phyloP scores from a whole-genome alignment of 2,888 invertebrate genomes.

The Pristionchus entomophagus region DNA sequence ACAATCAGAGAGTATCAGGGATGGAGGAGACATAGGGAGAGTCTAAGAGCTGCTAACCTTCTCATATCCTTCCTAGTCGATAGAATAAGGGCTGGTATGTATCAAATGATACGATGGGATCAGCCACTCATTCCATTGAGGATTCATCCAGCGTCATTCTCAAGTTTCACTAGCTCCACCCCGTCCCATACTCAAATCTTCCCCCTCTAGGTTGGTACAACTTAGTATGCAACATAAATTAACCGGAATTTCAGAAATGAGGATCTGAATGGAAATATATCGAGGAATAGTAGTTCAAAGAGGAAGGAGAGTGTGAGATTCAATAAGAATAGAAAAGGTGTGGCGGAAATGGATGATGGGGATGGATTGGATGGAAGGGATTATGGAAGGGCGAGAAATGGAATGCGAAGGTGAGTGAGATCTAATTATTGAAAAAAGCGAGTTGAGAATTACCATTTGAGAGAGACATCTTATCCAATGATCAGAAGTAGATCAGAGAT shows the following conservation, averaged over 20 bases:
- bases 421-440: neutral
- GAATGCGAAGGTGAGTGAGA: neutral
- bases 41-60: slow-evolving; percentile 62
- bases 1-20: slow-evolving; percentile 63
- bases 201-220: neutral
- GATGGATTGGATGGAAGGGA: neutral
- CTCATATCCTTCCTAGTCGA: slow-evolving; percentile 65
- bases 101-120: neutral
- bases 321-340: neutral
- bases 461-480: neutral
- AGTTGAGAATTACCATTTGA: neutral
- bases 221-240: neutral
- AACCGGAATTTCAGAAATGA: neutral
- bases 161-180: neutral
- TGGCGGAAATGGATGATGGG: neutral
- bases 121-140: neutral
- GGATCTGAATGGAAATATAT: slow-evolving; percentile 33
- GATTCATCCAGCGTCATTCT: slow-evolving; percentile 27
- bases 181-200: slow-evolving; percentile 38
- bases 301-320: slow-evolving; percentile 43
- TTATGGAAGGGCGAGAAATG: neutral
- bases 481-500: slow-evolving; percentile 15
- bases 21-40: slow-evolving; percentile 63
- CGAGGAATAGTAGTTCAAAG: slow-evolving; percentile 22
- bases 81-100: slow-evolving; percentile 58